Conservation (phyloP, 1,140 invertebrate genomes). For the Anastrepha ludens region DNA sequence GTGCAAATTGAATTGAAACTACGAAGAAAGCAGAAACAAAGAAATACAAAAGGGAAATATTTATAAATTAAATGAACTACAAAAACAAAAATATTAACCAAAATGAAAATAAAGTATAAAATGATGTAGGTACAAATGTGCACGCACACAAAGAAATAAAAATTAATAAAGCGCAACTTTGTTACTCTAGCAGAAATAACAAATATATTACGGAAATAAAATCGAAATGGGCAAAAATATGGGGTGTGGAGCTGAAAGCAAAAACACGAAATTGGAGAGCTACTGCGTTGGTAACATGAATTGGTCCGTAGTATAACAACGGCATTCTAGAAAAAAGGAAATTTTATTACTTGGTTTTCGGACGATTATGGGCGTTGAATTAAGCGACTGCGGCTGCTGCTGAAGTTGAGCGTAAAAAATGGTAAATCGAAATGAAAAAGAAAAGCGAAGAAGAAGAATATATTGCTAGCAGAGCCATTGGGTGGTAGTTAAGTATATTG, state of each 20-base stretch:
- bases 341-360: slow-evolving; percentile 36
- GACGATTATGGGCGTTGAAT: slow-evolving; percentile 41
- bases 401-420: slow-evolving; percentile 28
- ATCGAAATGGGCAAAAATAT: slow-evolving; percentile 23
- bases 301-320: too few species aligned
- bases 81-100: slow-evolving; percentile 30
- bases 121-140: neutral
- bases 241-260: neutral
- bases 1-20: neutral
- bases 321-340: neutral
- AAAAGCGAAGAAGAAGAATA: too few species aligned
- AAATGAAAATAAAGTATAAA: neutral
- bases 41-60: too few species aligned
- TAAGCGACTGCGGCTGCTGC: slow-evolving; percentile 10
- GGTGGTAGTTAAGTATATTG: neutral
- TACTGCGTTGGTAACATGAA: neutral
- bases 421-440: neutral
- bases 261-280: neutral
- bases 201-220: slow-evolving; percentile 6
- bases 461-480: too few species aligned
- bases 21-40: too few species aligned
- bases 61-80: slow-evolving; percentile 8
- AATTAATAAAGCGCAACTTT: slow-evolving; percentile 47
- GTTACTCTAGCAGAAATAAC: neutral
- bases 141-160: slow-evolving; percentile 7